phyloP scores from a whole-genome alignment of 2,888 invertebrate genomes.

The Tetranychus piercei region DNA sequence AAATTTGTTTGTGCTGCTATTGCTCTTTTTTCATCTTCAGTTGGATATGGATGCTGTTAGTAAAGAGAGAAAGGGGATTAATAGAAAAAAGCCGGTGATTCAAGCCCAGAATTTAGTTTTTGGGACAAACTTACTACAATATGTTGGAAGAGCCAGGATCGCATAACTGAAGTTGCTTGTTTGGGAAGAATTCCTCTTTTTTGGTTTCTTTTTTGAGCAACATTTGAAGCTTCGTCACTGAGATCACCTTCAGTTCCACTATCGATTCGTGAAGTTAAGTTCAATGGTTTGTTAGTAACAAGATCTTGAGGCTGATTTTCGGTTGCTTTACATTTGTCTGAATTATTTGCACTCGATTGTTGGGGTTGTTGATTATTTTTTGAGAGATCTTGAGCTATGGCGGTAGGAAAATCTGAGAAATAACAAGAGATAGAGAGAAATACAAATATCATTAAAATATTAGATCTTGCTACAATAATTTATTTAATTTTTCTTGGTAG shows the following conservation, averaged over 20 bases:
- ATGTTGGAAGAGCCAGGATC: slow-evolving; percentile 90
- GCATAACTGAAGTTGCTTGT: slow-evolving; percentile 85
- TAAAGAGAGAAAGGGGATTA: slow-evolving; percentile 25
- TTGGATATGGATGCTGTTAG: slow-evolving; percentile 73
- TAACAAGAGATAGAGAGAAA: neutral
- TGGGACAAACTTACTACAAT: slow-evolving; percentile 51
- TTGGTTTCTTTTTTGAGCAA: slow-evolving; percentile 29
- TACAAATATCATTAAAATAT: neutral
- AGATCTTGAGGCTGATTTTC: slow-evolving; percentile 1
- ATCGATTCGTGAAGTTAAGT: slow-evolving; percentile 21
- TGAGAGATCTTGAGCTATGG: neutral
- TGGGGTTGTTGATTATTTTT: neutral
- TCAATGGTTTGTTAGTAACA: neutral
- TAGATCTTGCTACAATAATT: neutral
- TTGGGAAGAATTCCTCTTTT: slow-evolving; percentile 82
- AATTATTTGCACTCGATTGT: neutral
- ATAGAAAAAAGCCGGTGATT: neutral
- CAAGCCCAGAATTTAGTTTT: neutral
- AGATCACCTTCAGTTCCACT: slow-evolving; percentile 24
- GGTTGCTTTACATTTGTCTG: neutral
- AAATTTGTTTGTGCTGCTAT: slow-evolving; percentile 73
- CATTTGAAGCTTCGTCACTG: slow-evolving; percentile 35
- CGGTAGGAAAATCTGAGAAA: neutral
- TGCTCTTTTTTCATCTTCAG: slow-evolving; percentile 77
- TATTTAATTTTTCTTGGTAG: neutral